A percentile compares a stretch with the other conserved stretches of the same genome.
Conservation (phyloP, 2,888 invertebrate genomes). For the Crioceris asparagi region DNA sequence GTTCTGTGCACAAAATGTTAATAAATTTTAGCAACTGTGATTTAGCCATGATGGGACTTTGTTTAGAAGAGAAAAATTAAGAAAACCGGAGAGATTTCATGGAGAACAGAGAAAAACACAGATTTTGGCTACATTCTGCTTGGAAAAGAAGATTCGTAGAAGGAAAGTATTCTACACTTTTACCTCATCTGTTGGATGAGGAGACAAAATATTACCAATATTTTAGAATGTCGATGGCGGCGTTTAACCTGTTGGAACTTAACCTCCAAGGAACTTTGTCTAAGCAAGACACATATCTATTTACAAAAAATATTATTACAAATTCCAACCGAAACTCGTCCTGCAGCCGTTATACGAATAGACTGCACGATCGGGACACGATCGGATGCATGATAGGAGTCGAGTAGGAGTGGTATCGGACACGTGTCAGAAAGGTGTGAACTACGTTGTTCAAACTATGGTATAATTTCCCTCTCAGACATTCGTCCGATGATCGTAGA, state of each 20-base stretch:
- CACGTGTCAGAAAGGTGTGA: too few relatives aligned
- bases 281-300: conserved; percentile 1
- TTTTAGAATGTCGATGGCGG: conserved; percentile 6
- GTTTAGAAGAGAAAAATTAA: conserved; percentile 6
- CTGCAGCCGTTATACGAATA: too few relatives aligned
- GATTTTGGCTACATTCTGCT: conserved; percentile 4
- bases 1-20: conserved; percentile 5
- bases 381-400: too few relatives aligned
- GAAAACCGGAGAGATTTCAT: too few relatives aligned
- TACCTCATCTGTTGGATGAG: conserved; percentile 6
- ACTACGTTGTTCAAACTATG: too few relatives aligned
- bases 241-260: background rate
- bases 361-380: too few relatives aligned
- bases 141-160: conserved; percentile 6
- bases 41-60: conserved; percentile 4
- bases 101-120: background rate
- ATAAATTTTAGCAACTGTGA: conserved; percentile 7
- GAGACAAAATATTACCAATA: conserved; percentile 6
- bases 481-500: too few relatives aligned
- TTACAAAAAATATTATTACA: too few relatives aligned
- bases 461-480: too few relatives aligned
- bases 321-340: too few relatives aligned
- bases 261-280: background rate
- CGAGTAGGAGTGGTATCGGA: too few relatives aligned
- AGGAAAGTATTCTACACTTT: too few relatives aligned